phyloP scores from a whole-genome alignment of 1,140 invertebrate species.

The Hestina assimilis region DNA sequence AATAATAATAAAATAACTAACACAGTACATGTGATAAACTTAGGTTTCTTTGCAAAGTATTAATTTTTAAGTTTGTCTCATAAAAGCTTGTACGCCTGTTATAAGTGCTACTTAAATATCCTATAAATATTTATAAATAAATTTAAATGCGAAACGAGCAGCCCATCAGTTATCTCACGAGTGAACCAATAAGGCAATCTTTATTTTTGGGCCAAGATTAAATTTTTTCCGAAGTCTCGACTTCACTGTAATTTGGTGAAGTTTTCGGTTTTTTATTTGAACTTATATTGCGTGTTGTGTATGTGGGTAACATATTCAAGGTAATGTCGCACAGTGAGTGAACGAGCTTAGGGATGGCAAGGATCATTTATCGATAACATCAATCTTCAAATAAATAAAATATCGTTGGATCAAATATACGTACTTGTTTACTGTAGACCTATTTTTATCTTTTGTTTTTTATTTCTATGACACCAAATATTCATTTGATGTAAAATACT shows the following conservation, averaged over 20 bases:
- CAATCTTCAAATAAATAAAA: neutral
- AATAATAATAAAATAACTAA: too few species aligned
- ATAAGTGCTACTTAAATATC: neutral
- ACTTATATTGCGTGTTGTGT: constrained; percentile 45
- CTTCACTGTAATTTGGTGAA: constrained; percentile 45
- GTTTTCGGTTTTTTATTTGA: constrained; percentile 43
- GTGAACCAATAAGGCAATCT: constrained; percentile 28
- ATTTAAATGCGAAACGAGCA: constrained; percentile 5
- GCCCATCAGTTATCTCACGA: constrained; percentile 7
- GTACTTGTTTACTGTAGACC: too few species aligned
- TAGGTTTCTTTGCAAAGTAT: too few species aligned
- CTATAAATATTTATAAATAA: constrained; percentile 9
- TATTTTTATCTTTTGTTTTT: neutral
- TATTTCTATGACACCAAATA: too few species aligned
- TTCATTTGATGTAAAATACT: too few species aligned
- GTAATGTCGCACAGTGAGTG: constrained; percentile 64
- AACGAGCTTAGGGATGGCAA: constrained; percentile 42
- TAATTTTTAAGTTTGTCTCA: too few species aligned
- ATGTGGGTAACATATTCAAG: constrained; percentile 51
- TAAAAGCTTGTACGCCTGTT: too few species aligned
- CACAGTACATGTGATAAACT: too few species aligned
- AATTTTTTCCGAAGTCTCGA: constrained; percentile 41
- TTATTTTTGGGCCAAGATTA: constrained; percentile 37
- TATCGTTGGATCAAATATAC: too few species aligned
- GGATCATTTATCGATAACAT: constrained; percentile 26